phyloP scores from a whole-genome alignment of 2,888 invertebrate genomes.

The Anticlea derivata region DNA sequence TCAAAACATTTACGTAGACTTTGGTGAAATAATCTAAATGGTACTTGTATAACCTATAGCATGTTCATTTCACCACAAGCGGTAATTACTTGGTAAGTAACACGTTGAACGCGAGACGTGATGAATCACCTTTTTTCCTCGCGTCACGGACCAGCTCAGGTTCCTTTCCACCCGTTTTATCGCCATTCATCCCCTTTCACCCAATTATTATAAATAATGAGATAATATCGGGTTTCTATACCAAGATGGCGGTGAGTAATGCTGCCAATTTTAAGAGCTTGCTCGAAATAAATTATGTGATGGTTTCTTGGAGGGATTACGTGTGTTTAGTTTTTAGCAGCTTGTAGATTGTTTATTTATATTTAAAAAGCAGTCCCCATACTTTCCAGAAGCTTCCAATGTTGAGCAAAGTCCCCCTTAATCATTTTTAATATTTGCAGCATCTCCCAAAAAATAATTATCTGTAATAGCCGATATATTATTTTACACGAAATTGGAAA shows the following conservation, averaged over 20 bases:
- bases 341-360: neutral
- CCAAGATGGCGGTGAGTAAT: constrained; percentile 47
- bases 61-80: neutral
- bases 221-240: constrained; percentile 57
- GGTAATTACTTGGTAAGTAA: constrained; percentile 17
- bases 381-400: too few relatives aligned
- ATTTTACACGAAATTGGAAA: too few relatives aligned
- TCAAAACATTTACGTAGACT: too few relatives aligned
- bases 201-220: constrained; percentile 77
- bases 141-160: constrained; percentile 18
- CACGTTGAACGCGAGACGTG: constrained; percentile 12
- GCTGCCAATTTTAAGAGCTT: constrained; percentile 38
- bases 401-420: too few relatives aligned
- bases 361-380: too few relatives aligned
- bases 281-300: constrained; percentile 4
- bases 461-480: too few relatives aligned
- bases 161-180: constrained; percentile 32
- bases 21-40: too few relatives aligned
- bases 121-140: constrained; percentile 23
- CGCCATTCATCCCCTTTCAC: constrained; percentile 50
- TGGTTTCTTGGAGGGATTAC: neutral
- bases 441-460: too few relatives aligned
- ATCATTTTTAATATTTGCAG: too few relatives aligned
- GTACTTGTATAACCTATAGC: too few relatives aligned
- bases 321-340: neutral